Evolutionary conservation across 2,113 vertebrate species (phyloP), one percentile per base, ranked within the genome.

Genomic region (Myotis lucifugus): DNA sequence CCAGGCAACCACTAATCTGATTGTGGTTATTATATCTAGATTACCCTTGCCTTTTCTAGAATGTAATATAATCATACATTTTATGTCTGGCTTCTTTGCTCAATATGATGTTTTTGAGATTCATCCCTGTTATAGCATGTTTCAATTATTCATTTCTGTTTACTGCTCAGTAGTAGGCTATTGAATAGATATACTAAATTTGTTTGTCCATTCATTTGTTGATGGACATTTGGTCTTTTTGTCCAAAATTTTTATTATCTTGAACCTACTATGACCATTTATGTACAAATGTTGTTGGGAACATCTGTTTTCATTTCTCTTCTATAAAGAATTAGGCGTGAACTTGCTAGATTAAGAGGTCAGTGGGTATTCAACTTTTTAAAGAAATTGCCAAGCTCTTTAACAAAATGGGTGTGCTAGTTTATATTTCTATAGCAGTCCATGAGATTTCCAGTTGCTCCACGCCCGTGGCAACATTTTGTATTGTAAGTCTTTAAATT

Each of bases 381-480:
- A 56, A 83, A 89, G 94, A 89, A 95, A 85, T 14, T 50, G n/a
- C 27, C 34, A 96, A 56, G 6, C 5, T 88, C 27, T 84, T 88
- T 70, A 42, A 70, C 48, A 59, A 84, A 91, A 66, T 67, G n/a
- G 29, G 11, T 73, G 46, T 82, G 50, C 34, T 77, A 10, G 74
- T 72, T 84, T 46, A 73, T 48, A 61, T 74, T 61, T 18, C 25
- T 61, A 52, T 15, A 54, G 40, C 77, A 84, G 27, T 66, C 9
- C 69, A 18, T 23, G 61, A 77, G 29, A 56, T 82, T 85, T 81
- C 42, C 85, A 42, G 73, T 85, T 59, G 50, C 25, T 79, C 67
- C 42, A 76, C 12, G 56, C 9, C 42, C 37, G 90, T 78, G 70
- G n/a, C 29, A 52, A 69, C 29, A 78, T 79, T 84, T n/a, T 69